phyloP scores from a whole-genome alignment of 2,888 invertebrate species.

The Lasioglossum lativentre region DNA sequence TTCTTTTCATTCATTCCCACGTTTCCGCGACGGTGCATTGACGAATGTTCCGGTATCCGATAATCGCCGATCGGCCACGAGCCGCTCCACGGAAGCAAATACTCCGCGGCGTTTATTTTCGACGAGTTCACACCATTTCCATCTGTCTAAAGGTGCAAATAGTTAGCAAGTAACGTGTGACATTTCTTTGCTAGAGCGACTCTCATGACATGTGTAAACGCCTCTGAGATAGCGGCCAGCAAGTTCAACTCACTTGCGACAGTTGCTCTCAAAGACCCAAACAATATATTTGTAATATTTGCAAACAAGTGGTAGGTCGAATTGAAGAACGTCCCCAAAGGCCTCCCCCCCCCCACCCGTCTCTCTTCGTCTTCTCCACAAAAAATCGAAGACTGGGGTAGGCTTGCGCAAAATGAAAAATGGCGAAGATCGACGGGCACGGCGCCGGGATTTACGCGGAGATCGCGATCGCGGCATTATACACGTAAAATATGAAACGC shows the following conservation, averaged over 20 bases:
- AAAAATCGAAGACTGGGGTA: background rate
- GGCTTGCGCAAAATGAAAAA: background rate
- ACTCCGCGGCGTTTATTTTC: background rate
- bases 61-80: background rate
- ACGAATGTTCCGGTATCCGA: slow-evolving; percentile 39
- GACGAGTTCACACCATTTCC: background rate
- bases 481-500: slow-evolving; percentile 64
- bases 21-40: slow-evolving; percentile 41
- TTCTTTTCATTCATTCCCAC: slow-evolving; percentile 70
- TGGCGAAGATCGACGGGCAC: background rate
- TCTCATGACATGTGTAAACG: background rate
- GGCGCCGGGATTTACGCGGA: slow-evolving; percentile 23
- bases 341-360: too few relatives aligned
- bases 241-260: too few relatives aligned
- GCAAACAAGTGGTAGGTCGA: too few relatives aligned
- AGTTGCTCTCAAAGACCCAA: too few relatives aligned
- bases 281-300: too few relatives aligned
- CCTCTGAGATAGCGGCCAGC: too few relatives aligned
- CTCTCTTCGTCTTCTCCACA: background rate
- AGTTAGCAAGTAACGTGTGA: background rate
- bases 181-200: background rate
- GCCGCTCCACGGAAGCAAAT: background rate
- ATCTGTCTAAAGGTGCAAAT: background rate
- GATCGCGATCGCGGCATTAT: slow-evolving; percentile 23
- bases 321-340: too few relatives aligned